Evolutionary conservation across 1,140 invertebrate species (phyloP).

Genomic region (Aphis gossypii): DNA sequence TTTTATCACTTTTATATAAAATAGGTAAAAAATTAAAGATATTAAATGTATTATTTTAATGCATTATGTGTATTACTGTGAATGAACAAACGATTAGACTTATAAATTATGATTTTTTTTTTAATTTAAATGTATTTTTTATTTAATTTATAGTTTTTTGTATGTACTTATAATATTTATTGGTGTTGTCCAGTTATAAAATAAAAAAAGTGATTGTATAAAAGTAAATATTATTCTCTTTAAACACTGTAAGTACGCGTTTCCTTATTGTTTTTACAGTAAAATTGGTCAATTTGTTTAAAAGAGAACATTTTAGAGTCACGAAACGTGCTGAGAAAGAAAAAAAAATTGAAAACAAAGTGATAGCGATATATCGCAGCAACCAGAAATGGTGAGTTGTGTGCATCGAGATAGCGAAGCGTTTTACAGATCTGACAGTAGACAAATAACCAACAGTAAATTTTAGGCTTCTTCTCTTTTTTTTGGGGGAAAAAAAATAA

Average conservation of each 20-base stretch:
- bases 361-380: constrained; percentile 30
- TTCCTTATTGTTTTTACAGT: constrained; percentile 44
- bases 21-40: not conserved
- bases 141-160: not conserved
- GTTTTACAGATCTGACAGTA: constrained; percentile 34
- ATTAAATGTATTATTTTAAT: no score
- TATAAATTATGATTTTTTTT: not conserved
- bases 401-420: constrained; percentile 29
- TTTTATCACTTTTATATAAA: not conserved
- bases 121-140: not conserved
- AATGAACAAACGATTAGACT: not conserved
- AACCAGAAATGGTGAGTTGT: constrained; percentile 31
- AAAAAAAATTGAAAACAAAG: constrained; percentile 55
- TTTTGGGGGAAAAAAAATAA: not conserved
- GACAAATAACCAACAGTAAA: constrained; percentile 53
- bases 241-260: not conserved
- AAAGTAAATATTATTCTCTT: constrained; percentile 21
- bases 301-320: not conserved
- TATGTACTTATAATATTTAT: not conserved
- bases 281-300: constrained; percentile 57
- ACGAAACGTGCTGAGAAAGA: not conserved
- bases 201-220: not conserved
- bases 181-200: not conserved
- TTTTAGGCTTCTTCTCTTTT: constrained; percentile 4
- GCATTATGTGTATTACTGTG: not conserved